Evolutionary conservation across 2,113 vertebrate species (phyloP).

Genomic region (Poeciliopsis retropinna): DNA sequence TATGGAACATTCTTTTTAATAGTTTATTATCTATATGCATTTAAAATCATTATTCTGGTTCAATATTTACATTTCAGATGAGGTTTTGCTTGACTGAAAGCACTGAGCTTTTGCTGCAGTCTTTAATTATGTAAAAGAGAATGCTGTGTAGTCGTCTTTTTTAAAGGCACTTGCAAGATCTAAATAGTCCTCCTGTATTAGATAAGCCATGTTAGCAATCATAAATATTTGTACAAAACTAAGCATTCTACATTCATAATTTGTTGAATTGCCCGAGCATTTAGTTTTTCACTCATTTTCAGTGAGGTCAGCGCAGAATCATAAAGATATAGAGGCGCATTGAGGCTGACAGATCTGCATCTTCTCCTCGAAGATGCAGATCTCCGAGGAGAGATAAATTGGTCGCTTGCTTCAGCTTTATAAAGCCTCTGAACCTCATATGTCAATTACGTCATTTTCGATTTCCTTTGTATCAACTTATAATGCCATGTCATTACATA

Average conservation of each 20-base stretch:
- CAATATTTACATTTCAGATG: conserved; percentile 10
- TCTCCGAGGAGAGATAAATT: not conserved
- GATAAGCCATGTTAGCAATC: not conserved
- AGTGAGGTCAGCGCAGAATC: not conserved
- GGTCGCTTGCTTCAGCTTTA: not conserved
- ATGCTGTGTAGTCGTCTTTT: not conserved
- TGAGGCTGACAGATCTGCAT: conserved; percentile 10
- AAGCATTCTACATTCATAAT: not conserved
- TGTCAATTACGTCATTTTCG: too few relatives aligned
- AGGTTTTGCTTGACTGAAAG: not conserved
- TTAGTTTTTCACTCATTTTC: not conserved
- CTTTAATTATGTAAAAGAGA: conserved; percentile 7
- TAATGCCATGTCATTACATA: not conserved
- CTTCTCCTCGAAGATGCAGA: too few relatives aligned
- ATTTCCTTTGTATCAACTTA: not conserved
- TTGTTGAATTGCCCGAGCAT: not conserved
- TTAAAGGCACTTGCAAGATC: not conserved
- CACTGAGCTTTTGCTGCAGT: not conserved
- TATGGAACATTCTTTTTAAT: not conserved
- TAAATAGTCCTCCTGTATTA: not conserved
- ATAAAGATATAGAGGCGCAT: too few relatives aligned
- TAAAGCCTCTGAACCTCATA: not conserved
- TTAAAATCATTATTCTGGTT: not conserved
- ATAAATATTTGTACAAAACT: too few relatives aligned
- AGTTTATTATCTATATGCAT: not conserved